Conservation (phyloP, 2,113 vertebrate species). For the Phycodurus eques region DNA sequence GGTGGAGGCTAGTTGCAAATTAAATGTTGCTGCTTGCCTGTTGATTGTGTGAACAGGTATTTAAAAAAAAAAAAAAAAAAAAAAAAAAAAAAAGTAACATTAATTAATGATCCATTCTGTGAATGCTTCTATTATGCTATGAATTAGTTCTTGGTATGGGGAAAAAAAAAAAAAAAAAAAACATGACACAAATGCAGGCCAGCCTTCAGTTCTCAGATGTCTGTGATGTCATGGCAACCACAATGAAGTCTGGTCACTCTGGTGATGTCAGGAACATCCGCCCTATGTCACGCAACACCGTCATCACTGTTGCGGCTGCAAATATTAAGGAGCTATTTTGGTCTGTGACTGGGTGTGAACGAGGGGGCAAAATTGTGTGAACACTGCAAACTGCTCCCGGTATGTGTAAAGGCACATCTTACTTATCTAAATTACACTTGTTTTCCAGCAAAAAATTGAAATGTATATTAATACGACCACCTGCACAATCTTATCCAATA, state of each 20-base stretch:
- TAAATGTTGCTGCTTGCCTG: background rate
- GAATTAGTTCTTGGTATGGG: background rate
- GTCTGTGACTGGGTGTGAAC: slow-evolving; percentile 19
- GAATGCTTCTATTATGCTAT: background rate
- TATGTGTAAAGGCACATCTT: slow-evolving; percentile 19
- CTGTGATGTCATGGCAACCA: background rate
- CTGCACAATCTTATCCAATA: background rate
- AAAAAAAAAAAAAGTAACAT: background rate
- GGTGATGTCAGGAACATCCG: slow-evolving; percentile 11
- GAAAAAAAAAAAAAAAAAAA: background rate
- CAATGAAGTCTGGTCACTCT: background rate
- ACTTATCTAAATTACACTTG: slow-evolving; percentile 4
- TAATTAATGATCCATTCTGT: background rate
- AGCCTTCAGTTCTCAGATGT: background rate
- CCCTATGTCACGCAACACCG: background rate
- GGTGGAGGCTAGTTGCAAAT: background rate
- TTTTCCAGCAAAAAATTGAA: slow-evolving; percentile 1
- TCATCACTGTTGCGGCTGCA: slow-evolving; percentile 20
- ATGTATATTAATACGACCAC: background rate
- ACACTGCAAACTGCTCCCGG: slow-evolving; percentile 19
- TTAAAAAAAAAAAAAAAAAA: background rate
- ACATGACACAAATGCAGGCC: background rate
- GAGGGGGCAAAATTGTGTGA: slow-evolving; percentile 5
- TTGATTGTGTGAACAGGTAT: background rate
- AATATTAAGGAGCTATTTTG: slow-evolving; percentile 49